Conservation (phyloP, 1,140 invertebrate genomes). For the Trachelipus rathkii region DNA sequence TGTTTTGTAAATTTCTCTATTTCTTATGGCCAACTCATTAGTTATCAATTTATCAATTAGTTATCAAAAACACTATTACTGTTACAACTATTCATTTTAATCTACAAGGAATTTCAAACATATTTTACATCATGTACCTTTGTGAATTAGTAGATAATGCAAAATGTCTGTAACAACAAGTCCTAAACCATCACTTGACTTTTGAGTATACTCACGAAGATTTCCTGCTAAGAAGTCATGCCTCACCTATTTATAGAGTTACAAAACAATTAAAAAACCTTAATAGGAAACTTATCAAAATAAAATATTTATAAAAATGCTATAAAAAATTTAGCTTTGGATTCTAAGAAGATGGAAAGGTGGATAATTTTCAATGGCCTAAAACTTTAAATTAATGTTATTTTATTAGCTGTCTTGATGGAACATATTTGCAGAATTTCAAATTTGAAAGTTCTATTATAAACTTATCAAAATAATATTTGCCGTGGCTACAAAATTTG, state of each 20-base stretch:
- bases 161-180: constrained; percentile 1
- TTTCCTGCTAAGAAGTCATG: neutral
- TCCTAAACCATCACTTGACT: neutral
- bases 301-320: neutral
- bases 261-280: neutral
- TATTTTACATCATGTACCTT: neutral
- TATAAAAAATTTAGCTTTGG: neutral
- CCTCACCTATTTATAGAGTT: neutral
- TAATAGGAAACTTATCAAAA: neutral
- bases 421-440: neutral
- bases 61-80: no score
- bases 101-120: neutral
- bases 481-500: no score
- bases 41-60: no score
- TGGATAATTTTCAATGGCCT: neutral
- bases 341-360: neutral
- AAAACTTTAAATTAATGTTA: neutral
- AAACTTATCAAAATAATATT: no score
- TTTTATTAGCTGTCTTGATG: neutral
- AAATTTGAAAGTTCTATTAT: neutral
- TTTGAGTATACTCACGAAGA: neutral
- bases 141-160: neutral
- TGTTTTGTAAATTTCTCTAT: no score
- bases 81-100: neutral
- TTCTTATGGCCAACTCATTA: no score